phyloP scores from a whole-genome alignment of 2,888 invertebrate species.

The Rhagonycha fulva region DNA sequence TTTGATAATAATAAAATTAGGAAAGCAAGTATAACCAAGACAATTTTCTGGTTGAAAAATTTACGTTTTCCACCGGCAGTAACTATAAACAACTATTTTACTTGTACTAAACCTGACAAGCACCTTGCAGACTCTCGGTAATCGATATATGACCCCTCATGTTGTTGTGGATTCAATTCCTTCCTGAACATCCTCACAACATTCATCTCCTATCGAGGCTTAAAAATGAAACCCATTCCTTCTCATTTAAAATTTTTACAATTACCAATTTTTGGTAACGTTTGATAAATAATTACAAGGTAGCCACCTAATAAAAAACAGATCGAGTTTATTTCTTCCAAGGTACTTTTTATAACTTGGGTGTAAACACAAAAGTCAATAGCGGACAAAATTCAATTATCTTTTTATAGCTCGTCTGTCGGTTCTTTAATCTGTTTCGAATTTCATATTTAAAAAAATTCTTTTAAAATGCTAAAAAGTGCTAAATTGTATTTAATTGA shows the following conservation, averaged over 20 bases:
- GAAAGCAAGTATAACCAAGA: neutral
- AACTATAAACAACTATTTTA: neutral
- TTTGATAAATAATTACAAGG: neutral
- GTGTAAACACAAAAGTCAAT: neutral
- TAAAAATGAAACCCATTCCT: neutral
- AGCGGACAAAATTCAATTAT: constrained; percentile 1
- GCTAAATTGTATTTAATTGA: neutral
- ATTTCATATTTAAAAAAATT: neutral
- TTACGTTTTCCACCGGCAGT: neutral
- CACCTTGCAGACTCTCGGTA: constrained; percentile 54
- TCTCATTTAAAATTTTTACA: neutral
- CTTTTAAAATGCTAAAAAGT: neutral
- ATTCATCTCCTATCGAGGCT: neutral
- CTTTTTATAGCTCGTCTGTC: neutral
- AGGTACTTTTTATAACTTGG: constrained; percentile 1
- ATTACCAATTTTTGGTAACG: neutral
- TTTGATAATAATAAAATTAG: neutral
- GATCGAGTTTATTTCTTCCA: neutral
- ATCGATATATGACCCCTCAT: constrained; percentile 48
- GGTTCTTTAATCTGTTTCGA: neutral
- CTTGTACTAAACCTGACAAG: constrained; percentile 56
- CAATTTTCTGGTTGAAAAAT: neutral
- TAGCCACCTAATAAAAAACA: neutral
- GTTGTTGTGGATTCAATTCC: constrained; percentile 42
- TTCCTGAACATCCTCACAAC: constrained; percentile 41